phyloP scores from a whole-genome alignment of 1,140 invertebrate species.

The Trichogramma pretiosum region DNA sequence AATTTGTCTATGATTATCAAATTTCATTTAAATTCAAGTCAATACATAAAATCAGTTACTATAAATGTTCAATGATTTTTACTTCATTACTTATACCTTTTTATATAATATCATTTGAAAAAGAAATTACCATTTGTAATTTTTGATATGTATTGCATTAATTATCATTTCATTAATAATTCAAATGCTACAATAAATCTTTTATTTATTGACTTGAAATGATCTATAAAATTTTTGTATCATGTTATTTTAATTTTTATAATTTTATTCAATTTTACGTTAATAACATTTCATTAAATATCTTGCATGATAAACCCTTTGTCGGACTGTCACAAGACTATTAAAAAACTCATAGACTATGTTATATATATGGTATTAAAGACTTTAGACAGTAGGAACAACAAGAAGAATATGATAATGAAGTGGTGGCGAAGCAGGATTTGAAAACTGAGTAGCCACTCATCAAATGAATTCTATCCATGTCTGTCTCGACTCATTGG shows the following conservation, averaged over 20 bases:
- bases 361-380: constrained; percentile 46
- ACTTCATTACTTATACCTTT: neutral
- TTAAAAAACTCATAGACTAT: constrained; percentile 26
- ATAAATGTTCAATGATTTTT: neutral
- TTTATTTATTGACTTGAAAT: too few species aligned
- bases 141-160: too few species aligned
- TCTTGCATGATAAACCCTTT: constrained; percentile 28
- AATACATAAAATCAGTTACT: neutral
- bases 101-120: constrained; percentile 8
- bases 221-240: too few species aligned
- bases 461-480: constrained; percentile 56
- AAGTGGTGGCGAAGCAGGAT: constrained; percentile 47
- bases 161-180: too few species aligned
- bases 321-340: constrained; percentile 41
- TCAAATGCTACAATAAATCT: too few species aligned
- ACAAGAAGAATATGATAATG: constrained; percentile 48
- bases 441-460: constrained; percentile 56
- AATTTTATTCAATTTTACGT: too few species aligned
- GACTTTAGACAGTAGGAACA: constrained; percentile 52
- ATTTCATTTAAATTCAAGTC: neutral
- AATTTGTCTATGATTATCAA: neutral
- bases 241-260: constrained; percentile 15
- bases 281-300: too few species aligned
- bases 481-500: constrained; percentile 48
- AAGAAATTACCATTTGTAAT: too few species aligned